A percentile compares a stretch with the other conserved stretches of the same genome.
Conservation (phyloP, 2,113 vertebrate species). For the Poeciliopsis prolifica region DNA sequence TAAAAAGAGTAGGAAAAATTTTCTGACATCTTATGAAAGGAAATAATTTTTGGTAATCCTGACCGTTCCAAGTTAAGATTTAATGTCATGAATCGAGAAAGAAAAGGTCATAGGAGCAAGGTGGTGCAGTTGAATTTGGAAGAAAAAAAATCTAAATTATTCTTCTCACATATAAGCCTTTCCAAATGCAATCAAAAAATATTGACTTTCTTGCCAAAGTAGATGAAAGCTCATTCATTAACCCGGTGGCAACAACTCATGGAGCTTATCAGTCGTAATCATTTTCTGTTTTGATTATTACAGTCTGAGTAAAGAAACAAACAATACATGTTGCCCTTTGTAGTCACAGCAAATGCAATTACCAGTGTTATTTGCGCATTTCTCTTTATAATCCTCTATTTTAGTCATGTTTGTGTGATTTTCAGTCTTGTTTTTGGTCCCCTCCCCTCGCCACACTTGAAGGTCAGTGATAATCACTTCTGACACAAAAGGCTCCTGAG, state of each 20-base stretch:
- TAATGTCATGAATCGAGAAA: background rate
- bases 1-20: background rate
- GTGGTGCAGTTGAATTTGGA: background rate
- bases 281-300: background rate
- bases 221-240: background rate
- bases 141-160: too few relatives aligned
- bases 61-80: background rate
- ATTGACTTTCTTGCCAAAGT: background rate
- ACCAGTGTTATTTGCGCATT: background rate
- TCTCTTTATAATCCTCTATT: background rate
- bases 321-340: background rate
- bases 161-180: background rate
- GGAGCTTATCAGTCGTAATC: background rate
- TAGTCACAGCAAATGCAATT: background rate
- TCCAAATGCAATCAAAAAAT: background rate
- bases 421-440: slow-evolving; percentile 19
- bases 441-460: slow-evolving; percentile 44
- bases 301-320: background rate
- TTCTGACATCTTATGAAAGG: too few relatives aligned
- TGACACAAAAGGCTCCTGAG: slow-evolving; percentile 58
- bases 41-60: too few relatives aligned
- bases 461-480: slow-evolving; percentile 66
- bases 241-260: background rate
- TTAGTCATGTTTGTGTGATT: slow-evolving; percentile 26
- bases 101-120: background rate